These are phyloP conservation scores for Muschampia plurimacula DNA, from an alignment of 2,888 invertebrate genomes.

Conservation along the genomic window DNA sequence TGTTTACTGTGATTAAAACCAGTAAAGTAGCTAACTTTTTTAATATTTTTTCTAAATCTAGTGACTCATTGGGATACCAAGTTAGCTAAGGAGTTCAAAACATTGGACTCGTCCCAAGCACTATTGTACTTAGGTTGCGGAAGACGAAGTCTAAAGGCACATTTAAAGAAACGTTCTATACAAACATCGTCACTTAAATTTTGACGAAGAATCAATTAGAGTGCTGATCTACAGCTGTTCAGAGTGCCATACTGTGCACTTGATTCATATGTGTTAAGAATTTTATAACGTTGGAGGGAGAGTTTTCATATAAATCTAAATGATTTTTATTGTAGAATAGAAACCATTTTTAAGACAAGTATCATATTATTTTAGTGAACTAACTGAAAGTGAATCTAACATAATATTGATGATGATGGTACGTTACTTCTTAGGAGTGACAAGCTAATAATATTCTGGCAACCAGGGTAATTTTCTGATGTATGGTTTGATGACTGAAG, in stretches of 20 bases:
- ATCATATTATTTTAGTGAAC: slow-evolving; percentile 38
- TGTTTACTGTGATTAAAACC: slow-evolving; percentile 14
- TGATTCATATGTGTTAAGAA: slow-evolving; percentile 15
- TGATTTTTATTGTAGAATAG: not conserved
- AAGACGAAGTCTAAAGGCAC: slow-evolving; percentile 33
- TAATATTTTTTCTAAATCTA: slow-evolving; percentile 23
- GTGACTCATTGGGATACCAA: slow-evolving; percentile 30
- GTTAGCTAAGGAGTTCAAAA: slow-evolving; percentile 19
- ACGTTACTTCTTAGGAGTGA: slow-evolving; percentile 18
- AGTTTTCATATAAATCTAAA: not conserved
- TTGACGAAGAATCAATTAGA: slow-evolving; percentile 29
- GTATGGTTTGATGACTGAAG: slow-evolving; percentile 23
- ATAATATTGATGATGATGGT: slow-evolving; percentile 31
- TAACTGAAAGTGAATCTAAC: slow-evolving; percentile 32
- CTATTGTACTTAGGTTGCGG: slow-evolving; percentile 35
- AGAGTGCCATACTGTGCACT: slow-evolving; percentile 37
- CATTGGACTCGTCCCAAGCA: slow-evolving; percentile 35
- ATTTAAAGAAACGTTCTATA: slow-evolving; percentile 38
- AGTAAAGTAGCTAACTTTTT: slow-evolving; percentile 27
- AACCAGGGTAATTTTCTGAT: slow-evolving; percentile 33
- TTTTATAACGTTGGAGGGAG: not conserved
- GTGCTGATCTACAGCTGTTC: slow-evolving; percentile 38
- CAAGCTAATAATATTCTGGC: slow-evolving; percentile 38
- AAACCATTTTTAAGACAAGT: slow-evolving; percentile 19
- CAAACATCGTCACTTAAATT: slow-evolving; percentile 22